phyloP scores from a whole-genome alignment of 2,113 vertebrate species.

The Sceloporus undulatus region DNA sequence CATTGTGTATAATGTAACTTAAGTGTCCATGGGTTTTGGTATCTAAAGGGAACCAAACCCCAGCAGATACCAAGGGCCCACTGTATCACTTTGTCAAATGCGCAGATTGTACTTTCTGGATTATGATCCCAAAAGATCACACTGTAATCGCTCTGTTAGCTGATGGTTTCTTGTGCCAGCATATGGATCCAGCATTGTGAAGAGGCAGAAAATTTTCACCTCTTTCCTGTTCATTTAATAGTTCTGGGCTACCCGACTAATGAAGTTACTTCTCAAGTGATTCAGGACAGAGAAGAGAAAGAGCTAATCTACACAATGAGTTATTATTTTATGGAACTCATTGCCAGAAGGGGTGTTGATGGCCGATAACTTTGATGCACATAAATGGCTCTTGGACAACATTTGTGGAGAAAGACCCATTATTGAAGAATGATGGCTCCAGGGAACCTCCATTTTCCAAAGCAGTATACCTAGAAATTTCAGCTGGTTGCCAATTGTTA shows the following conservation, averaged over 20 bases:
- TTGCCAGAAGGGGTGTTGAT: not conserved
- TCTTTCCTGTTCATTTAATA: too few species aligned
- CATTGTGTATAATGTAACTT: too few species aligned
- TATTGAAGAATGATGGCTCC: not conserved
- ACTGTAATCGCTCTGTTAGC: too few species aligned
- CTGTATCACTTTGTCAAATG: too few species aligned
- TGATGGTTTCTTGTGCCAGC: too few species aligned
- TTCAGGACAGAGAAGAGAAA: not conserved
- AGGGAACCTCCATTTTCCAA: not conserved
- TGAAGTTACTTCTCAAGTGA: too few species aligned
- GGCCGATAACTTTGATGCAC: not conserved
- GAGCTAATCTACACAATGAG: not conserved
- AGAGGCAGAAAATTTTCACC: not conserved
- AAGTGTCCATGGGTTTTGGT: too few species aligned
- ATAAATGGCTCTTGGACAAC: not conserved
- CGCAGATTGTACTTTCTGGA: too few species aligned
- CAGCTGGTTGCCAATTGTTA: not conserved
- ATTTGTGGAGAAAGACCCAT: not conserved
- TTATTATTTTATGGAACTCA: not conserved
- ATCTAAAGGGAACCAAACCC: too few species aligned
- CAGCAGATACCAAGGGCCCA: too few species aligned
- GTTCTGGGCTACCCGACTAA: too few species aligned
- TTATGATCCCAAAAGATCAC: too few species aligned
- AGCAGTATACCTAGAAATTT: not conserved
- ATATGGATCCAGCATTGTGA: not conserved